A percentile compares a stretch with the other conserved stretches of the same genome.
Conservation (phyloP, 2,113 vertebrate species). For the Loxodonta africana region DNA sequence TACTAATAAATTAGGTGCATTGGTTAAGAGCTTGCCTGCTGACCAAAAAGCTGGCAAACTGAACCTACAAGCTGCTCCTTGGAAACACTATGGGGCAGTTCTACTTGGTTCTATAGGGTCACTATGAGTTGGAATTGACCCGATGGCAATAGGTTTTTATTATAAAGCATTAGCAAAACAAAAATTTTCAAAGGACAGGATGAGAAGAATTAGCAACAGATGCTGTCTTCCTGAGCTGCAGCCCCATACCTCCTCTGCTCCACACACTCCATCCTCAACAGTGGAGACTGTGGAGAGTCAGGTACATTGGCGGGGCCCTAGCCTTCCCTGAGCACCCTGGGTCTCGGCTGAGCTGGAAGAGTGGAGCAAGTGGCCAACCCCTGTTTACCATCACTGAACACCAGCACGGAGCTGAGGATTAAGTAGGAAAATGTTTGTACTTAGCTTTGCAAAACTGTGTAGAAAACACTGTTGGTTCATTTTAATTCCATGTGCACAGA, state of each 20-base stretch:
- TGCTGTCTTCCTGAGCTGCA: not conserved
- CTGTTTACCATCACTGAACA: not conserved
- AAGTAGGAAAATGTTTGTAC: not conserved
- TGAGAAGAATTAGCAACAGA: conserved; percentile 9
- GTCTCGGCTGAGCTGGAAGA: not conserved
- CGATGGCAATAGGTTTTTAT: no score
- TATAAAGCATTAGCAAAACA: conserved; percentile 35
- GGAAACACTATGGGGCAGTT: no score
- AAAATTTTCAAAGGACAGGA: not conserved
- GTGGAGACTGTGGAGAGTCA: not conserved
- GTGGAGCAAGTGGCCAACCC: not conserved
- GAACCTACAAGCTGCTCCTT: no score
- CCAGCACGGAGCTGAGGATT: not conserved
- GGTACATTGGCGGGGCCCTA: not conserved
- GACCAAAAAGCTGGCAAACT: no score
- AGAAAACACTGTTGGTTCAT: conserved; percentile 16
- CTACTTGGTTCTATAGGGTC: no score
- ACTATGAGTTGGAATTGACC: no score
- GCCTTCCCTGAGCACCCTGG: not conserved
- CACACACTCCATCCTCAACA: not conserved
- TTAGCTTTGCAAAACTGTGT: conserved; percentile 32
- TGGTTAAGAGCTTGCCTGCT: no score
- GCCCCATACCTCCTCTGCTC: not conserved
- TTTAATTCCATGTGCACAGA: conserved; percentile 65
- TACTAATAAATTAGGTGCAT: not conserved